Conservation (phyloP, 2,113 vertebrate genomes). For the Rattus rattus region DNA sequence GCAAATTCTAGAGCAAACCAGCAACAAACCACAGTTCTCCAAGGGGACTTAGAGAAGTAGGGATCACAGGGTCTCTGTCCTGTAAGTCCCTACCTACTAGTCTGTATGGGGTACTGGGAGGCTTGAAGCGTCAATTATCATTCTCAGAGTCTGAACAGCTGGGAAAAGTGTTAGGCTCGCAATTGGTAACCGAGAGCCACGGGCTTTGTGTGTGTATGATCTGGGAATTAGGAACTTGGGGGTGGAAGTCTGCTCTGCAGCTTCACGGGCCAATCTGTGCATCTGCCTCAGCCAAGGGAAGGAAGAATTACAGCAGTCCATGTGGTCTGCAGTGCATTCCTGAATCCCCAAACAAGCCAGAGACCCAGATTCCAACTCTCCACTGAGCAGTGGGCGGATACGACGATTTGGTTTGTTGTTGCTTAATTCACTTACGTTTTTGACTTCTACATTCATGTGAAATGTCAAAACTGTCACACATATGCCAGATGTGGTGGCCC, state of each 20-base stretch:
- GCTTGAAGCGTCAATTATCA: no score
- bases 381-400: neutral
- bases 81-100: no score
- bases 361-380: neutral
- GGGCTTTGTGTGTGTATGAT: neutral
- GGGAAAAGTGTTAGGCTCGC: neutral
- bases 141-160: neutral
- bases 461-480: neutral
- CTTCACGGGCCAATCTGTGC: fast-evolving
- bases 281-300: neutral
- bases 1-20: neutral
- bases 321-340: neutral
- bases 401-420: neutral
- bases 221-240: neutral
- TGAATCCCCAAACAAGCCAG: neutral
- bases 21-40: no score
- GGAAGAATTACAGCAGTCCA: neutral
- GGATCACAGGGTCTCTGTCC: no score
- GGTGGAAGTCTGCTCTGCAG: neutral
- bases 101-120: no score
- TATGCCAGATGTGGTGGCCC: neutral
- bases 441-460: neutral
- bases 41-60: neutral
- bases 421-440: neutral
- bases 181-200: neutral